phyloP scores from a whole-genome alignment of 2,113 vertebrate genomes.

The Callorhinus ursinus region DNA sequence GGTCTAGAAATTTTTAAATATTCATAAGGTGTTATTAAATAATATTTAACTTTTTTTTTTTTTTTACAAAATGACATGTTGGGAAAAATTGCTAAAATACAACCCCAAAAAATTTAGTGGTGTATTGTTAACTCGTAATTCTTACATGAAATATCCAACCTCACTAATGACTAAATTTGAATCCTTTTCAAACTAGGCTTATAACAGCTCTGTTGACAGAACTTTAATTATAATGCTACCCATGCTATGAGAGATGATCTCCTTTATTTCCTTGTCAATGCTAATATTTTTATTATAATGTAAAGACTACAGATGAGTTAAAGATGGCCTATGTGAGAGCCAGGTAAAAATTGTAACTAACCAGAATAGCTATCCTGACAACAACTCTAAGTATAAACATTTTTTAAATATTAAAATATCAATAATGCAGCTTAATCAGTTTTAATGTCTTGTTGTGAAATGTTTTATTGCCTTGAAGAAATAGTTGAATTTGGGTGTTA shows the following conservation, averaged over 20 bases:
- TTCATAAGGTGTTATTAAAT: neutral
- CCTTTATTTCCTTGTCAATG: constrained; percentile 3
- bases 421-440: neutral
- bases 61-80: neutral
- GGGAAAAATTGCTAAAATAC: neutral
- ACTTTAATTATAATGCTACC: neutral
- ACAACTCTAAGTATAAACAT: neutral
- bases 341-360: neutral
- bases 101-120: neutral
- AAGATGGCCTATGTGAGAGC: neutral
- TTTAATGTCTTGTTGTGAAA: constrained; percentile 40
- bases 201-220: neutral
- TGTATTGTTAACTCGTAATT: constrained; percentile 8
- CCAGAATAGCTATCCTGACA: neutral
- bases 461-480: constrained; percentile 70
- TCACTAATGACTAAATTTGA: neutral
- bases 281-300: neutral
- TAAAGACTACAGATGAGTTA: neutral
- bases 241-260: neutral
- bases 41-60: neutral
- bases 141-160: neutral
- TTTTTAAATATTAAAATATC: constrained; percentile 34
- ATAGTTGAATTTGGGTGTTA: constrained; percentile 71
- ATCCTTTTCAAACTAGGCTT: constrained; percentile 42
- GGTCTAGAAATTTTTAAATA: neutral